Evolutionary conservation across 2,797 vertebrate species (phyloP).

Genomic region (Neosalanx taihuensis): DNA sequence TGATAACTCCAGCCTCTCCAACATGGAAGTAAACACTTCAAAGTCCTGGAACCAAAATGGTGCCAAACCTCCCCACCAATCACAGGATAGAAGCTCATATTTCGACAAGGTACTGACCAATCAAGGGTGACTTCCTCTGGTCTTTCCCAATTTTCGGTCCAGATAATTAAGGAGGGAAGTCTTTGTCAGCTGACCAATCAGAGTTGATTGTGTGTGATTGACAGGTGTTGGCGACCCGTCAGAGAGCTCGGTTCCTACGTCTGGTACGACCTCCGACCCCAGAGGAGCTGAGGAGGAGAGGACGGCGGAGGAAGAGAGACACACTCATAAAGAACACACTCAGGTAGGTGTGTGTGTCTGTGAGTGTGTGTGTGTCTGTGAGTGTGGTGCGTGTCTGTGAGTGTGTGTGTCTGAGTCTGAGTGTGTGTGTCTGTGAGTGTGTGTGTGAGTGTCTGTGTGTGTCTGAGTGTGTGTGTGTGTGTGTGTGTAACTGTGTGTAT

Average conservation of each 20-base stretch:
- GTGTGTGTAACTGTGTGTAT: neutral
- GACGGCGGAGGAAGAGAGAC: conserved; percentile 56
- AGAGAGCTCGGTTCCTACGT: conserved; percentile 68
- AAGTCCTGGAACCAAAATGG: conserved; percentile 34
- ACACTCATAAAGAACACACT: conserved; percentile 52
- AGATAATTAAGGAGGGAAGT: neutral
- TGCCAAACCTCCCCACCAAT: neutral
- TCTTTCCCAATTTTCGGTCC: neutral
- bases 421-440: conserved; percentile 37
- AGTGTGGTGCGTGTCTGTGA: conserved; percentile 26
- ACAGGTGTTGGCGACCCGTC: conserved; percentile 72
- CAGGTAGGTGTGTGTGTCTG: conserved; percentile 58
- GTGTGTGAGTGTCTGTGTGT: conserved; percentile 19
- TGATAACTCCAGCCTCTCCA: conserved; percentile 40
- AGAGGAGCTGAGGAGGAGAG: conserved; percentile 59
- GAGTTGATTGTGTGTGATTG: conserved; percentile 26
- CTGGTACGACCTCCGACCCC: conserved; percentile 63
- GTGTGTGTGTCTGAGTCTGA: neutral
- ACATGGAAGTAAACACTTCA: conserved; percentile 40
- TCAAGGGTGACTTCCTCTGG: neutral
- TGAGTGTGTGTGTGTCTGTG: conserved; percentile 10
- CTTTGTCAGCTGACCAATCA: neutral
- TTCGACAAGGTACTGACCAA: conserved; percentile 65
- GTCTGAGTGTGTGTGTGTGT: neutral
- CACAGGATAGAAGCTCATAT: conserved; percentile 27